These are phyloP conservation scores for Neolamprologus brichardi DNA, from an alignment of 2,113 vertebrate genomes.

Conservation along the genomic window DNA sequence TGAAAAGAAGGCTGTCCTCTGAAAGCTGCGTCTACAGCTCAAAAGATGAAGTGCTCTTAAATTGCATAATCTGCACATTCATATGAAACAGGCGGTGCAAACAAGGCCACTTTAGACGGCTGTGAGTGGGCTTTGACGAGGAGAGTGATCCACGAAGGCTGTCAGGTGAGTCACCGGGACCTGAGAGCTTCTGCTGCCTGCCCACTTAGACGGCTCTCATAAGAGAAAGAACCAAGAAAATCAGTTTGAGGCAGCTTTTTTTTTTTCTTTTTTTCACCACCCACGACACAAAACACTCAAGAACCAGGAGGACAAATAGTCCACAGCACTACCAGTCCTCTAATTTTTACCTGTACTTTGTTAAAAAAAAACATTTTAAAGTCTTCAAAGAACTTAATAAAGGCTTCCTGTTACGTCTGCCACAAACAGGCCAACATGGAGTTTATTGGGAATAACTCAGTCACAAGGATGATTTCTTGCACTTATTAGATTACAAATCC, in stretches of 20 bases:
- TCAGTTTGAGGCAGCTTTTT: neutral
- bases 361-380: neutral
- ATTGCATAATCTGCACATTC: slow-evolving; percentile 7
- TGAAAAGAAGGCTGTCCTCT: neutral
- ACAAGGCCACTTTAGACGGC: slow-evolving; percentile 20
- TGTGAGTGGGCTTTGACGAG: slow-evolving; percentile 52
- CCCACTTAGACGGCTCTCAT: slow-evolving; percentile 41
- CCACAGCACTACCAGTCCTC: neutral
- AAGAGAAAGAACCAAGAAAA: neutral
- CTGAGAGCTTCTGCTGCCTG: slow-evolving; percentile 29
- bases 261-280: slow-evolving; percentile 1
- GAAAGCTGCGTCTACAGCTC: neutral
- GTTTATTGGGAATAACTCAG: neutral
- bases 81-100: neutral
- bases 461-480: neutral
- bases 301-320: neutral
- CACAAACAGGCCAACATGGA: neutral
- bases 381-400: neutral
- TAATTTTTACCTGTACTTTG: neutral
- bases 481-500: neutral
- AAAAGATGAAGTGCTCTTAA: neutral
- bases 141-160: slow-evolving; percentile 32
- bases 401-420: neutral
- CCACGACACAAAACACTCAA: slow-evolving; percentile 3
- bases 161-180: slow-evolving; percentile 57